Conservation (phyloP, 2,797 vertebrate species). For the Trachurus trachurus region DNA sequence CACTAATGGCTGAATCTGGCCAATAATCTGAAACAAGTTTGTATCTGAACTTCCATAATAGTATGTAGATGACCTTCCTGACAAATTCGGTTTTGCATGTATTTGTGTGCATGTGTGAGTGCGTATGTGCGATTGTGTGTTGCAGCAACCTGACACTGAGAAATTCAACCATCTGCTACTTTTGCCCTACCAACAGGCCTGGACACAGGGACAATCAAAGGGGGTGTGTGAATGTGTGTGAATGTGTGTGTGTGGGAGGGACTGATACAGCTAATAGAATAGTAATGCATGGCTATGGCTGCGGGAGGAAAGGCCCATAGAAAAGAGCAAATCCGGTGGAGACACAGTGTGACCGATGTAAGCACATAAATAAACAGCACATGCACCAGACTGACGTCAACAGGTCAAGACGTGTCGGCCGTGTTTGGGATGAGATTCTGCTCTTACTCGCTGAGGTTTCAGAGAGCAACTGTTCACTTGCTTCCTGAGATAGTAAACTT, state of each 20-base stretch:
- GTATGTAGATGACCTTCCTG: slow-evolving; percentile 39
- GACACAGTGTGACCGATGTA: not conserved
- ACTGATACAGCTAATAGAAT: slow-evolving; percentile 13
- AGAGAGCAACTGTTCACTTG: not conserved
- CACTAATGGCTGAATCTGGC: slow-evolving; percentile 40
- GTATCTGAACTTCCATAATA: slow-evolving; percentile 34
- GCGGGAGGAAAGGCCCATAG: not conserved
- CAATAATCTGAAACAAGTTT: slow-evolving; percentile 50
- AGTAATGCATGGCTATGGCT: slow-evolving; percentile 6
- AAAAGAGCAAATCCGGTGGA: not conserved
- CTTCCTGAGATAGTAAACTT: not conserved
- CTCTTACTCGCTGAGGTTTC: not conserved
- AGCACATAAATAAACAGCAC: not conserved
- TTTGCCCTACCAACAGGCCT: slow-evolving; percentile 23
- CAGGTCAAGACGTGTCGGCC: not conserved
- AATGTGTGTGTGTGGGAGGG: not conserved
- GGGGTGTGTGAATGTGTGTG: not conserved
- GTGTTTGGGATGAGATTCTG: not conserved
- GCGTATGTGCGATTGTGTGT: not conserved
- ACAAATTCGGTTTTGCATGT: not conserved
- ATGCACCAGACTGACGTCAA: not conserved
- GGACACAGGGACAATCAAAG: slow-evolving; percentile 26
- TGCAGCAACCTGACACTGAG: slow-evolving; percentile 35
- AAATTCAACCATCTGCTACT: slow-evolving; percentile 58
- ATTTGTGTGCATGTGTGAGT: slow-evolving; percentile 1